A percentile compares a stretch with the other conserved stretches of the same genome.
phyloP scores from a whole-genome alignment of 2,888 invertebrate genomes.

The Nomada ruficornis region DNA sequence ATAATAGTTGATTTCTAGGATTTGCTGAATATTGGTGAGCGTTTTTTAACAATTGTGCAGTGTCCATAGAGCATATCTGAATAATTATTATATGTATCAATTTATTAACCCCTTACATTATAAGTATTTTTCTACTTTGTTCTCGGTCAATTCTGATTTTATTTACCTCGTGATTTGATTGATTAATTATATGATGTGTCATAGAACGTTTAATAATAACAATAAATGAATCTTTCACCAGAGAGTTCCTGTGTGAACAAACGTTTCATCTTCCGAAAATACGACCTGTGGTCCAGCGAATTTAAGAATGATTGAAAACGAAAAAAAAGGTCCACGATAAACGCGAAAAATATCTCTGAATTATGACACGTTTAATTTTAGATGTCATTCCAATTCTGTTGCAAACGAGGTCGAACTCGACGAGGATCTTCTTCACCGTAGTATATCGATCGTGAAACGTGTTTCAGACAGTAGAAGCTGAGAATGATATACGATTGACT shows the following conservation, averaged over 20 bases:
- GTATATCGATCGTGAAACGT: background rate
- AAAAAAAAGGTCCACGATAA: background rate
- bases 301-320: background rate
- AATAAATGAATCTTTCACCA: slow-evolving; percentile 19
- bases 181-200: no score
- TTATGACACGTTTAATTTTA: slow-evolving; percentile 37
- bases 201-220: background rate
- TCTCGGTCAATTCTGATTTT: no score
- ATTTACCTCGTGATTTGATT: no score
- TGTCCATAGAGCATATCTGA: no score
- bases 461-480: background rate
- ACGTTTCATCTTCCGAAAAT: slow-evolving; percentile 17
- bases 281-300: slow-evolving; percentile 1
- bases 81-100: no score
- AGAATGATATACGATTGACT: slow-evolving; percentile 34
- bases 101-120: no score
- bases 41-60: no score
- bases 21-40: no score
- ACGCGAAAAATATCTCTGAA: slow-evolving; percentile 20
- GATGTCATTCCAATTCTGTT: slow-evolving; percentile 4
- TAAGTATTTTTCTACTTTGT: no score
- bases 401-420: slow-evolving; percentile 18
- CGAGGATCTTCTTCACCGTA: background rate
- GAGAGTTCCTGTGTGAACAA: background rate
- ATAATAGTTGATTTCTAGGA: no score